phyloP scores from a whole-genome alignment of 2,113 vertebrate species.

The Callospermophilus lateralis region DNA sequence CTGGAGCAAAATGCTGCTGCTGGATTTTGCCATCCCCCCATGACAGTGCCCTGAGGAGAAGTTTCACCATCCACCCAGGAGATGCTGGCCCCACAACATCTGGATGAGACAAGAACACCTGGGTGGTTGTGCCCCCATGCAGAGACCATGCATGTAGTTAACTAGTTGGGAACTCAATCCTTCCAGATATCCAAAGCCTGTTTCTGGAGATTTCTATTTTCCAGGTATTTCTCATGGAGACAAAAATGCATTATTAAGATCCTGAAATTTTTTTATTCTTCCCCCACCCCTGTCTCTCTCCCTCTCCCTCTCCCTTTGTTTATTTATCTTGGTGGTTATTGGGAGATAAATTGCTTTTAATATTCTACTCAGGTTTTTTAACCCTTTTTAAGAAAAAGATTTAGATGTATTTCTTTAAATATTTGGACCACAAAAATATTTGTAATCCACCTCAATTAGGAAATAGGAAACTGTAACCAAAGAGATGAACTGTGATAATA shows the following conservation, averaged over 20 bases:
- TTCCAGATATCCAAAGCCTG: not conserved
- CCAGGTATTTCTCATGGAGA: not conserved
- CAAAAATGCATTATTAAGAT: not conserved
- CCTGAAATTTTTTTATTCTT: not conserved
- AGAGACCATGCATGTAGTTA: not conserved
- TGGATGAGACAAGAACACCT: not conserved
- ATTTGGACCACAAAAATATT: constrained; percentile 21
- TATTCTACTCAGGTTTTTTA: not conserved
- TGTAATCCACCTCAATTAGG: constrained; percentile 13
- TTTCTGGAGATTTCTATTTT: constrained; percentile 24
- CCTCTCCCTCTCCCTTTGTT: not conserved
- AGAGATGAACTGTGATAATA: not conserved
- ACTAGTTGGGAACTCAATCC: not conserved
- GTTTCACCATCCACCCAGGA: not conserved
- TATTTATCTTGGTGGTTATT: not conserved
- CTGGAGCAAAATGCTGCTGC: not conserved
- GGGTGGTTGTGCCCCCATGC: not conserved
- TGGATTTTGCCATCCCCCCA: not conserved
- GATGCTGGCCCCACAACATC: not conserved
- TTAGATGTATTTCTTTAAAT: not conserved
- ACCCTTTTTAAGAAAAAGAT: not conserved
- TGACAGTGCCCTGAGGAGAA: not conserved
- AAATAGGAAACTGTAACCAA: constrained; percentile 19
- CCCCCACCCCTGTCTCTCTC: no score
- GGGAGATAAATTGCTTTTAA: not conserved